A percentile compares a stretch with the other conserved stretches of the same genome.
phyloP scores from a whole-genome alignment of 1,140 invertebrate genomes.

The Aphaenogaster rudis region DNA sequence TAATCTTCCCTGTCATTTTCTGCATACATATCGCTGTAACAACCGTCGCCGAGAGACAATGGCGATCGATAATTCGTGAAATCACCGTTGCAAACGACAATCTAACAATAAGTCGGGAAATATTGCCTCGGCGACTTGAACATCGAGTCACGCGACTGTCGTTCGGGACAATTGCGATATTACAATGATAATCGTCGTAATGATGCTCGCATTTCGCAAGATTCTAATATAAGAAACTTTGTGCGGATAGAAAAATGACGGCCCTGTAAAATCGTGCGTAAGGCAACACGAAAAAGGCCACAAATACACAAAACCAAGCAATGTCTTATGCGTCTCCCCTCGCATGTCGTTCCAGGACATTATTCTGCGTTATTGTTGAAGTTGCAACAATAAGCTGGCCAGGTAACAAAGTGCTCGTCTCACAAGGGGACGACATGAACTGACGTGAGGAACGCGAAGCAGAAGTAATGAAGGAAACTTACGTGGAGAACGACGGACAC shows the following conservation, averaged over 20 bases:
- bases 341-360: neutral
- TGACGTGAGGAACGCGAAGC: neutral
- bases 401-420: slow-evolving; percentile 40
- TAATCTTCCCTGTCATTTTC: slow-evolving; percentile 2
- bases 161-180: neutral
- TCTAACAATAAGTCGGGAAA: neutral
- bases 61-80: slow-evolving; percentile 9
- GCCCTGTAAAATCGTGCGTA: neutral
- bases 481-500: neutral
- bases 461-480: slow-evolving; percentile 7
- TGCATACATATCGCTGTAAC: neutral
- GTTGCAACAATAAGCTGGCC: slow-evolving; percentile 17
- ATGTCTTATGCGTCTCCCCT: neutral
- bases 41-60: neutral
- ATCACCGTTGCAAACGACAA: neutral
- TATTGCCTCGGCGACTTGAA: neutral
- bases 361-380: slow-evolving; percentile 3
- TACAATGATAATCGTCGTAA: slow-evolving; percentile 1
- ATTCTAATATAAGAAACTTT: neutral
- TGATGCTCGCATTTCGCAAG: slow-evolving; percentile 14
- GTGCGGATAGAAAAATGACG: neutral
- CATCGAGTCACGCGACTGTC: neutral
- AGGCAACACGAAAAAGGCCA: neutral
- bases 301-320: neutral
- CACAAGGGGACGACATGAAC: neutral